Percentiles rank a stretch among this genome's conserved stretches.
Conservation (phyloP, 2,113 vertebrate genomes). For the Paramisgurnus dabryanus region DNA sequence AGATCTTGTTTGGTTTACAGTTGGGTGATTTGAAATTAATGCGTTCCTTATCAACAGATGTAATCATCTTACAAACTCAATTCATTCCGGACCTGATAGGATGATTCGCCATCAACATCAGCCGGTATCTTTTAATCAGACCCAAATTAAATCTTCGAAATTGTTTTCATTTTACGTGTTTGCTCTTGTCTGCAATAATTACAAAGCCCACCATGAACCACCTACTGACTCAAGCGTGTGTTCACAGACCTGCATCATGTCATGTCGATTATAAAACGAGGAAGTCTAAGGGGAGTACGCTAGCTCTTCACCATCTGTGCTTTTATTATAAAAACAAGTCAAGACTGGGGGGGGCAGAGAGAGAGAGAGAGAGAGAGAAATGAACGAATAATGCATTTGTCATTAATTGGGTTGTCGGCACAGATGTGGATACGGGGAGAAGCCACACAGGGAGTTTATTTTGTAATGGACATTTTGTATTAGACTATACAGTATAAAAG, state of each 20-base stretch:
- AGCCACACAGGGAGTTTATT: neutral
- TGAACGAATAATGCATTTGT: conserved; percentile 2
- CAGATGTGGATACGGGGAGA: neutral
- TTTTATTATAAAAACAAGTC: conserved; percentile 69
- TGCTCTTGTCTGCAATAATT: conserved; percentile 78
- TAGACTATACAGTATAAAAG: neutral
- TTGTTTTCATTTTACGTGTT: conserved; percentile 77
- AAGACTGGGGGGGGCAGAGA: conserved; percentile 45
- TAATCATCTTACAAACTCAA: conserved; percentile 51
- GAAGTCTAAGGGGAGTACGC: conserved; percentile 72
- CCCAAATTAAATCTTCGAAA: conserved; percentile 74
- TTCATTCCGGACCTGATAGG: conserved; percentile 33
- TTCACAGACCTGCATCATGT: conserved; percentile 71
- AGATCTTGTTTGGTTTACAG: conserved; percentile 41
- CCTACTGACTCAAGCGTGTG: conserved; percentile 71
- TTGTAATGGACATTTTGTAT: conserved; percentile 29
- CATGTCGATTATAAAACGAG: conserved; percentile 73
- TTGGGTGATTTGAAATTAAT: conserved; percentile 34
- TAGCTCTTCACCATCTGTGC: conserved; percentile 76
- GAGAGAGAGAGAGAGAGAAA: conserved; percentile 17
- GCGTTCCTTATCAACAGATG: conserved; percentile 43
- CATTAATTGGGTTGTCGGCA: conserved; percentile 51
- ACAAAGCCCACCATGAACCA: conserved; percentile 71
- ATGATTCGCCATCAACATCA: conserved; percentile 41
- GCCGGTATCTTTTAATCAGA: conserved; percentile 67